Evolutionary conservation across 2,113 vertebrate species (phyloP).

Genomic region (Romanogobio albipinnatus): DNA sequence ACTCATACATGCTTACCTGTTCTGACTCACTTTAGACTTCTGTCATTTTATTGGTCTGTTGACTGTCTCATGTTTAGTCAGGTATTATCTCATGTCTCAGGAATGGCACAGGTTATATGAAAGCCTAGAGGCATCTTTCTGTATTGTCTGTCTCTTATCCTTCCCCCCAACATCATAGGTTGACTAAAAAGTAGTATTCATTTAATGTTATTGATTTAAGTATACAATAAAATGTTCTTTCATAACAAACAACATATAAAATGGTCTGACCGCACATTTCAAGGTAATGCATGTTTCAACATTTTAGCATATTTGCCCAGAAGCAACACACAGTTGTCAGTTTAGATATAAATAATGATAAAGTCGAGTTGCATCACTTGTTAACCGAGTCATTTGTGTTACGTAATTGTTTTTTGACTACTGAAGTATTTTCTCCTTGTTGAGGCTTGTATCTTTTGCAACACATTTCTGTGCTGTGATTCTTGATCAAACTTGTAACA

Average conservation of each 20-base stretch:
- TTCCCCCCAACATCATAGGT: background rate
- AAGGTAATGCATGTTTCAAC: background rate
- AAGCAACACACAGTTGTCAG: background rate
- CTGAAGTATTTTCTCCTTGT: constrained; percentile 9
- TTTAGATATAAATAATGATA: background rate
- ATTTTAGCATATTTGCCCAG: background rate
- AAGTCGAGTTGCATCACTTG: background rate
- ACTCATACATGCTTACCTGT: background rate
- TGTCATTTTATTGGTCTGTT: background rate
- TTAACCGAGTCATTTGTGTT: constrained; percentile 8
- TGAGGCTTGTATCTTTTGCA: constrained; percentile 24
- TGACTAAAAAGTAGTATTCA: background rate
- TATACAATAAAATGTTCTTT: background rate
- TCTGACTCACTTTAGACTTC: constrained; percentile 1
- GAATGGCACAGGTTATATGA: constrained; percentile 19
- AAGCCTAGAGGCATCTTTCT: constrained; percentile 2
- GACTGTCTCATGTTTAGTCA: constrained; percentile 12
- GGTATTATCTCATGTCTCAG: constrained; percentile 30
- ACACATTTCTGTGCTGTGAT: constrained; percentile 8
- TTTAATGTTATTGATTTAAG: background rate
- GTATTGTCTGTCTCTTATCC: background rate
- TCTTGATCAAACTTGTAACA: background rate
- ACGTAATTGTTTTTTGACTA: background rate
- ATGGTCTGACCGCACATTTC: background rate
- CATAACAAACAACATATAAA: background rate